Evolutionary conservation across 2,797 vertebrate genomes (phyloP), one percentile per base, ranked within the genome.

Genomic region (Anniella stebbinsi): DNA sequence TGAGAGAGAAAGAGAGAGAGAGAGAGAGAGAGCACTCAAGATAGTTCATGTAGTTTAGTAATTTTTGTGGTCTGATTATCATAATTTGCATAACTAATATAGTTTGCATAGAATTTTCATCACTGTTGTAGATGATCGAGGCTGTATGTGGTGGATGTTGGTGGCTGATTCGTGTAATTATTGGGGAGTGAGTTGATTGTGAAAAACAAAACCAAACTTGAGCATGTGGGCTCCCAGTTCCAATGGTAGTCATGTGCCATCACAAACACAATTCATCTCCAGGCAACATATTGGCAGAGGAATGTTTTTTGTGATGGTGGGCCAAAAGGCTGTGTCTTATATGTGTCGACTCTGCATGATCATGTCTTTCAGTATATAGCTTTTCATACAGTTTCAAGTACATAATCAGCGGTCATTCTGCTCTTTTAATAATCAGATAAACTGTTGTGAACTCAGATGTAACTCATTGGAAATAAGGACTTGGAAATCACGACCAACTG

Each of bases 101-200:
- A 33, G 48, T 57, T 89, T 94, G 84, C 85, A 63, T 85, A 13
- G 23, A 23, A 33, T 63, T 88, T 95, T 90, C 89, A 13, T 67
- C 41, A 72, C 73, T 45, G 41, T 73, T 36, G 38, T 72, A 45
- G 28, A 48, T 41, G 36, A 41, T 21, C n/a, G 30, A 45, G n/a
- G 9, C 51, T 73, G 30, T 33, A 10, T 73, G 38, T n/a, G 67
- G 17, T 63, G 11, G 11, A 70, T 82, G 67, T 72, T 54, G 23
- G 48, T 72, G 69, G 36, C 38, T 81, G 36, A 72, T 88, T 72
- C 13, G 13, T 28, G 11, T 28, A 45, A 33, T 80, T 28, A 25
- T 88, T 54, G 25, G 36, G 60, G 67, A 60, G 1, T 1, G 7
- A 51, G 30, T 17, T 7, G n/a, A 48, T n/a, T 9, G 13, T 21